Evolutionary conservation across 2,113 vertebrate species (phyloP).

Genomic region (Pangasianodon gigas): DNA sequence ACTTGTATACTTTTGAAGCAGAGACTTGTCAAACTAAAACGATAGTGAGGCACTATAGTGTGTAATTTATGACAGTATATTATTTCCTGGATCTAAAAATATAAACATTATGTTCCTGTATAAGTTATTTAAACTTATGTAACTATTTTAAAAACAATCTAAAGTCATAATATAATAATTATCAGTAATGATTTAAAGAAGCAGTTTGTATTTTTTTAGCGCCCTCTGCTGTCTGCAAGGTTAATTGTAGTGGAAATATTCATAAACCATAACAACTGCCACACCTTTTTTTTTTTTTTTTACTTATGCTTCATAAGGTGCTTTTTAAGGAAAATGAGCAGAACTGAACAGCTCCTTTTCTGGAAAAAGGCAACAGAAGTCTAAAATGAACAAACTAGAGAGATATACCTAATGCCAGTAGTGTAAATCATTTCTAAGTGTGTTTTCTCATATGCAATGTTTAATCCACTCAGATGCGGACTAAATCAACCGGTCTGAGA

Average conservation of each 20-base stretch:
- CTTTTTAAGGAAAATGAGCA: not conserved
- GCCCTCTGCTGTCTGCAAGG: not conserved
- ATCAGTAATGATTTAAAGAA: not conserved
- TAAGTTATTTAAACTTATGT: not conserved
- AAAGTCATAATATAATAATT: not conserved
- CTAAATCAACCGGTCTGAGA: not conserved
- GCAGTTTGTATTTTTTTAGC: not conserved
- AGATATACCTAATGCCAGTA: not conserved
- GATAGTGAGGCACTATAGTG: too few species aligned
- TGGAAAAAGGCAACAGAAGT: not conserved
- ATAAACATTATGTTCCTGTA: not conserved
- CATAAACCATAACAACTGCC: not conserved
- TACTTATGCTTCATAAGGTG: not conserved
- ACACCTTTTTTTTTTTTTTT: not conserved
- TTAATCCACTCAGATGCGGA: not conserved
- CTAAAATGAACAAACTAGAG: not conserved
- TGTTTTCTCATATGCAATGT: not conserved
- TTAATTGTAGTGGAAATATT: not conserved
- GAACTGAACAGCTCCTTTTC: not conserved
- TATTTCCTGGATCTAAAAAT: not conserved
- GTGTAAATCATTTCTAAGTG: not conserved
- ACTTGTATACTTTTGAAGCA: not conserved
- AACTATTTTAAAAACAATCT: not conserved
- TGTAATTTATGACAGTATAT: not conserved
- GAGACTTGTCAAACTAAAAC: not conserved